Percentiles rank a stretch among this genome's conserved stretches.
Conservation (phyloP, 2,113 vertebrate genomes). For the Seriola aureovittata region DNA sequence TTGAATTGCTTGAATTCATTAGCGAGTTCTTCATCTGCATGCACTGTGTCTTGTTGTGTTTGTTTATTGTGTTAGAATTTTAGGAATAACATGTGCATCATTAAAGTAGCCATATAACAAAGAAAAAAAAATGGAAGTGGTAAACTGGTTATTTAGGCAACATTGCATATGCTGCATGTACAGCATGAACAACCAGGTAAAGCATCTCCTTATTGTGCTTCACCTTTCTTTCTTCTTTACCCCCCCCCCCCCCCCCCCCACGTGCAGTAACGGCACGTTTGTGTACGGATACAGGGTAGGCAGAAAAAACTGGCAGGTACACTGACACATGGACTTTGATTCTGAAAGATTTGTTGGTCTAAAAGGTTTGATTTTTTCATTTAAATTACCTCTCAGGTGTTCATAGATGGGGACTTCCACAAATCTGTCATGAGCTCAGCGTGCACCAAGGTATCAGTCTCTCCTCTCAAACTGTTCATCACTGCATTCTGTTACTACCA, state of each 20-base stretch:
- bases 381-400: constrained; percentile 49
- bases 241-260: constrained; percentile 1
- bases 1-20: neutral
- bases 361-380: neutral
- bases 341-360: neutral
- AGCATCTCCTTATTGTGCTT: neutral
- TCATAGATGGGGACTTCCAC: constrained; percentile 66
- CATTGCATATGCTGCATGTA: neutral
- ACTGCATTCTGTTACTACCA: neutral
- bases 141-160: neutral
- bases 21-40: constrained; percentile 14
- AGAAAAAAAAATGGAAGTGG: neutral
- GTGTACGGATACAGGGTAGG: constrained; percentile 82
- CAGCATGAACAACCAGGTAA: neutral
- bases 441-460: constrained; percentile 69
- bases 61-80: constrained; percentile 2
- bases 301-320: neutral
- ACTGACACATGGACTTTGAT: neutral
- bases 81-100: neutral
- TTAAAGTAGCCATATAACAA: neutral
- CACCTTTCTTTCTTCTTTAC: neutral
- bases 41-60: neutral
- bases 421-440: constrained; percentile 77
- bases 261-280: constrained; percentile 79
- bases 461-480: neutral